phyloP scores from a whole-genome alignment of 2,113 vertebrate species.

The Dolichallabes microphthalmus region DNA sequence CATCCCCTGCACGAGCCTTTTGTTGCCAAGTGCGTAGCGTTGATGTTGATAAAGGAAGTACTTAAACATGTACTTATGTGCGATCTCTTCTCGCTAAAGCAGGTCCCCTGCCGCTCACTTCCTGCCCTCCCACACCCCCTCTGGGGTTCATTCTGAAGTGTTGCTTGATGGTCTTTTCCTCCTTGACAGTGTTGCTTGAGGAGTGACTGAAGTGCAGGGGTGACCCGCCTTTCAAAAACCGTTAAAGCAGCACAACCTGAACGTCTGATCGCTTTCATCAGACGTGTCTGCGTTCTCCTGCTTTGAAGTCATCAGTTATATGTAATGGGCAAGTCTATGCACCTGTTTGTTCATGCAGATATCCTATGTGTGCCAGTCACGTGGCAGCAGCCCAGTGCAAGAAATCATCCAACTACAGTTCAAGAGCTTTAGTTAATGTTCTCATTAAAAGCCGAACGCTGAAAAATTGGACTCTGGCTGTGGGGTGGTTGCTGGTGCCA shows the following conservation, averaged over 20 bases:
- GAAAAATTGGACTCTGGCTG: background rate
- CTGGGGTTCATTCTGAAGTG: conserved; percentile 46
- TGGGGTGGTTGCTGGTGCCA: background rate
- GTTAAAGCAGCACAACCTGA: conserved; percentile 31
- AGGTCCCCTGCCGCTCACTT: conserved; percentile 35
- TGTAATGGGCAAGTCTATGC: background rate
- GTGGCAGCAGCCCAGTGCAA: background rate
- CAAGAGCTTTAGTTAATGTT: background rate
- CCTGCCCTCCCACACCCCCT: conserved; percentile 9
- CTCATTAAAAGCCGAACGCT: background rate
- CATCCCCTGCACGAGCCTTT: conserved; percentile 36
- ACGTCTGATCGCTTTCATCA: background rate
- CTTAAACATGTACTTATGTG: conserved; percentile 54
- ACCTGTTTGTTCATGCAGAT: background rate
- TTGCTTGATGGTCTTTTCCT: conserved; percentile 54
- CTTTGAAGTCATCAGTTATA: background rate
- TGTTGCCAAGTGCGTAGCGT: conserved; percentile 47
- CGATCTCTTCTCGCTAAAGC: conserved; percentile 43
- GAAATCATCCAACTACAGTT: background rate
- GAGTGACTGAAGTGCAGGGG: conserved; percentile 47
- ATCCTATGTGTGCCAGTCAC: too few species aligned
- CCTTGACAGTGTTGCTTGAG: conserved; percentile 49
- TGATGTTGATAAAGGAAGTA: conserved; percentile 51
- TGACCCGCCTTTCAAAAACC: conserved; percentile 33
- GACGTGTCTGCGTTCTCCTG: background rate